Evolutionary conservation across 2,113 vertebrate genomes (phyloP).

Genomic region (Pantherophis guttatus): DNA sequence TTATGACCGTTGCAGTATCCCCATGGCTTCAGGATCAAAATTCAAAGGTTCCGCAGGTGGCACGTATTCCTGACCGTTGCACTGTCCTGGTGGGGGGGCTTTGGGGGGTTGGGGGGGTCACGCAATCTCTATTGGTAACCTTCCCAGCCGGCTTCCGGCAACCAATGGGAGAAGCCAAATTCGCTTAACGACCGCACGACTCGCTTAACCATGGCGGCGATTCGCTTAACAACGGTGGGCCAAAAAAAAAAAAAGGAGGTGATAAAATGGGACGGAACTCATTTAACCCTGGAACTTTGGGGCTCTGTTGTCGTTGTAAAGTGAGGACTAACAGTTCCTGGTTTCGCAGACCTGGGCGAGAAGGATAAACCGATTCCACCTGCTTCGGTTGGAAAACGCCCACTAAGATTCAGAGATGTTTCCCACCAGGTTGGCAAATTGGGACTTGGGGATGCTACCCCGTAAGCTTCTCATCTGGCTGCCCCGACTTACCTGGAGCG

Average conservation of each 20-base stretch:
- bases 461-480: accelerated
- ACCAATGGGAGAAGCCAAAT: neutral
- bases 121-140: neutral
- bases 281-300: neutral
- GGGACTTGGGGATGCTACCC: neutral
- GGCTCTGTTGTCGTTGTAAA: neutral
- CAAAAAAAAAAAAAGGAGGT: neutral
- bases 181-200: neutral
- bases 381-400: accelerated
- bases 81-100: too few species aligned
- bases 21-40: neutral
- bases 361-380: neutral
- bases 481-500: constrained; percentile 63
- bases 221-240: neutral
- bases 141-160: neutral
- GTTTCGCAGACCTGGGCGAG: neutral
- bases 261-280: neutral
- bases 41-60: neutral
- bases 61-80: neutral
- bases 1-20: neutral
- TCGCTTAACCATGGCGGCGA: too few species aligned
- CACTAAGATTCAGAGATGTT: accelerated
- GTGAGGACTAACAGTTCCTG: neutral
- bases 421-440: neutral
- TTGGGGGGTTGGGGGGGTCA: too few species aligned